Conservation (phyloP, 2,888 invertebrate genomes). For the Halictus quadricinctus region DNA sequence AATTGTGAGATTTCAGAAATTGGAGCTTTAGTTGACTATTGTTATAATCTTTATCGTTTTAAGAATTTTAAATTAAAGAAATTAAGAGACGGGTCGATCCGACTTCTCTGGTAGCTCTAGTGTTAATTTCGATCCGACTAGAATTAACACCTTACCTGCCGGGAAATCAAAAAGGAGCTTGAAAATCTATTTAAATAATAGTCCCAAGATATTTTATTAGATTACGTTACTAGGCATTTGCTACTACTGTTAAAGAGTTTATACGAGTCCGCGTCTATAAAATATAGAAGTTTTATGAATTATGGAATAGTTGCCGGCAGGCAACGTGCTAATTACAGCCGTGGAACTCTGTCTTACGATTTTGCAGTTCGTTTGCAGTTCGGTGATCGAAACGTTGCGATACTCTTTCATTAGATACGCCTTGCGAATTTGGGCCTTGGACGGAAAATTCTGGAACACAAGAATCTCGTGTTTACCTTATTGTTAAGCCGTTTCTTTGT, state of each 20-base stretch:
- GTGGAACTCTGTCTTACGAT: constrained; percentile 50
- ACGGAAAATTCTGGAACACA: constrained; percentile 63
- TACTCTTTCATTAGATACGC: constrained; percentile 68
- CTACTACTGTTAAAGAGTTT: background rate
- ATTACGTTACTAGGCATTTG: background rate
- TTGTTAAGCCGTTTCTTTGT: background rate
- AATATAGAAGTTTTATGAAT: background rate
- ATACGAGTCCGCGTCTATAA: background rate
- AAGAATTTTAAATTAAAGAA: background rate
- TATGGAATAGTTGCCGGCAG: background rate
- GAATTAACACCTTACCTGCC: background rate
- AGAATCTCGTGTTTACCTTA: background rate
- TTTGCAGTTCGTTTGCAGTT: constrained; percentile 44
- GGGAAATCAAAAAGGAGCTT: background rate
- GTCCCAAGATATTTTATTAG: background rate
- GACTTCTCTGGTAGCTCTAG: background rate
- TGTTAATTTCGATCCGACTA: background rate
- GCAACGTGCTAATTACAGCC: background rate
- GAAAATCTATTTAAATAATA: background rate
- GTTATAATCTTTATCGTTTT: background rate
- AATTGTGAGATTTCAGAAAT: background rate
- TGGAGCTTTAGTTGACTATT: background rate
- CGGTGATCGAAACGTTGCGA: constrained; percentile 44
- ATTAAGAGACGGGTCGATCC: background rate
- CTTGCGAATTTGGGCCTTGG: constrained; percentile 62